A percentile compares a stretch with the other conserved stretches of the same genome.
Evolutionary conservation across 2,888 invertebrate species (phyloP).

Genomic region (Flexamia atlantica): DNA sequence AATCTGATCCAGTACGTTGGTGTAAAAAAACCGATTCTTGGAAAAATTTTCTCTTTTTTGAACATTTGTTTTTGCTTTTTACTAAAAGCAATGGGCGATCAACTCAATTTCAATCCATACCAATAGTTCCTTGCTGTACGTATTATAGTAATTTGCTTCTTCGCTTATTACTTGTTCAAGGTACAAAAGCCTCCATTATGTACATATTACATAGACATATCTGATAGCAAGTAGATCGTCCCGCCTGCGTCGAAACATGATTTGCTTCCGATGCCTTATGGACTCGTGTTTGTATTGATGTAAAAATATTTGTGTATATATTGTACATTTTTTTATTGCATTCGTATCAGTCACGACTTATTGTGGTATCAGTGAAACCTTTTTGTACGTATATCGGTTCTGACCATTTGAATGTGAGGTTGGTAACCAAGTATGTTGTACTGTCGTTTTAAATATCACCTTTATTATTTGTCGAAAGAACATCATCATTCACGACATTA

Average conservation of each 20-base stretch:
- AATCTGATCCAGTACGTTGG: too few species aligned
- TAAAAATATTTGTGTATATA: conserved; percentile 33
- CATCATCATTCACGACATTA: background rate
- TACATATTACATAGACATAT: conserved; percentile 25
- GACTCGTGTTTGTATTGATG: background rate
- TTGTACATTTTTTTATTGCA: conserved; percentile 9
- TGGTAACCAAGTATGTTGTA: background rate
- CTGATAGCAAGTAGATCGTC: background rate
- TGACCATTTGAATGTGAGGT: background rate
- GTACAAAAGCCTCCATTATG: background rate
- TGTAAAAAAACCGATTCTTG: too few species aligned
- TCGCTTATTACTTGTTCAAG: background rate
- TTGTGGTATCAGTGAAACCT: too few species aligned
- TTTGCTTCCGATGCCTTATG: conserved; percentile 43
- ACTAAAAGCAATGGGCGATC: too few species aligned
- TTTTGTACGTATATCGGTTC: background rate
- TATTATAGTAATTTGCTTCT: background rate
- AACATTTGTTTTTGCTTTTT: too few species aligned
- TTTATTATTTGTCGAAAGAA: background rate
- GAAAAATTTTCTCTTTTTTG: too few species aligned
- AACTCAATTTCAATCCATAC: too few species aligned
- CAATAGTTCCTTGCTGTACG: too few species aligned
- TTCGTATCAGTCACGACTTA: background rate
- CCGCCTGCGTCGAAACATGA: background rate
- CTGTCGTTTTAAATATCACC: background rate